Evolutionary conservation across 2,888 invertebrate species (phyloP), one percentile per base, ranked within the genome.

Genomic region (Dynastes maya): DNA sequence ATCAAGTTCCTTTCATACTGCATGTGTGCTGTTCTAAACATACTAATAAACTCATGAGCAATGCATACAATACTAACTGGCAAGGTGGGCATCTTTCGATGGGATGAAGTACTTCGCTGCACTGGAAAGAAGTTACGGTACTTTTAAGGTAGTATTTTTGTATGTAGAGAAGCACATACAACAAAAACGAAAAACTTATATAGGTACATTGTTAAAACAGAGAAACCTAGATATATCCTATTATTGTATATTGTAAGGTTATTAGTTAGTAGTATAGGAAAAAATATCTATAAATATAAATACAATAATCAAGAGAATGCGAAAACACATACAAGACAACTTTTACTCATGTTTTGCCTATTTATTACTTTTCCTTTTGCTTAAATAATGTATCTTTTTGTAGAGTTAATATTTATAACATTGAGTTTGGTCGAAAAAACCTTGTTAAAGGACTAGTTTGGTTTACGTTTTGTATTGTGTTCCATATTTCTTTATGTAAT

Each of bases 391-490:
- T 61, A 68, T 79, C 72, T 74, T 74, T 81, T 77, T 79, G 78
- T 78, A 63, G 32, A 63, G 29, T 49, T 29, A 68, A 40, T 68
- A 68, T 68, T 68, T 49, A 68, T 68, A 80, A 81, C 78, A 81
- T 80, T 81, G 78, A 85, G 85, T 86, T 86, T 87, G 86, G 86
- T 87, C 86, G 84, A 82, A 79, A 55, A 70, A 82, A 82, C 78
- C 80, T 82, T 82, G 80, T 81, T 78, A 67, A 79, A 84, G 84
- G 88, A 88, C 88, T 88, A 88, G 88, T 87, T 87, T 84, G 85
- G 86, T 84, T 87, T 87, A 85, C 85, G 85, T 83, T 63, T 80
- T 78, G 67, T 68, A 51, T 68, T 74, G 58, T 61, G 27, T 74
- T 61, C 61, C 32, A 27, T 53, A 37, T 55, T 53, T 55, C 32